These are phyloP conservation scores for Prionace glauca DNA, from an alignment of 2,797 vertebrate genomes.

Conservation along the genomic window DNA sequence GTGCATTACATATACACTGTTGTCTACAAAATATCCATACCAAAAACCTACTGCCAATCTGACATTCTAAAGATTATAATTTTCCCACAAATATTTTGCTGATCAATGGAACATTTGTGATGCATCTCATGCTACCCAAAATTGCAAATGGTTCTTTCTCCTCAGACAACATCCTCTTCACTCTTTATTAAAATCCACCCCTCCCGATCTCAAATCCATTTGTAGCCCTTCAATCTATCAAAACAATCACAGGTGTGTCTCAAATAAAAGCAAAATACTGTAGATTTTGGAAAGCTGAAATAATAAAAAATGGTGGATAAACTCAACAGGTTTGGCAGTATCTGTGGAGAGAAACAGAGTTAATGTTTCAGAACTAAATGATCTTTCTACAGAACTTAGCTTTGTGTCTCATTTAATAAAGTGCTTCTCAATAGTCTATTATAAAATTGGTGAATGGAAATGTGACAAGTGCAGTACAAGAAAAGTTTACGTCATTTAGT, in stretches of 20 bases:
- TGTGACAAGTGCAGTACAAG: background rate
- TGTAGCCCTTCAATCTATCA: background rate
- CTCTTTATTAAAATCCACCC: background rate
- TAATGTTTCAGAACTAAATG: too few species aligned
- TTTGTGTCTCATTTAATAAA: background rate
- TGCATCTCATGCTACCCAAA: background rate
- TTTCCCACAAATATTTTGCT: background rate
- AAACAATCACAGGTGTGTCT: background rate
- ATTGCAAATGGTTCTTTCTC: background rate
- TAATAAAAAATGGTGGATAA: too few species aligned
- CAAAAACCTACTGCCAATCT: background rate
- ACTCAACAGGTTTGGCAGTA: too few species aligned
- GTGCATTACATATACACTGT: conserved; percentile 11
- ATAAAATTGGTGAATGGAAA: background rate
- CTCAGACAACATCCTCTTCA: background rate
- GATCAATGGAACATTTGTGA: background rate
- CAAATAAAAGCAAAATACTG: background rate
- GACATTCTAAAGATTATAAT: background rate
- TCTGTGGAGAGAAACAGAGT: too few species aligned
- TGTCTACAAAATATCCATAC: background rate
- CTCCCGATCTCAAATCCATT: too few species aligned
- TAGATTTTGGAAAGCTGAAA: too few species aligned
- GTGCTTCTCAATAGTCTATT: background rate
- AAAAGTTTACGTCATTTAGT: background rate
- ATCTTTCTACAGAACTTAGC: too few species aligned